phyloP scores from a whole-genome alignment of 2,888 invertebrate species.

The Netelia virgata region DNA sequence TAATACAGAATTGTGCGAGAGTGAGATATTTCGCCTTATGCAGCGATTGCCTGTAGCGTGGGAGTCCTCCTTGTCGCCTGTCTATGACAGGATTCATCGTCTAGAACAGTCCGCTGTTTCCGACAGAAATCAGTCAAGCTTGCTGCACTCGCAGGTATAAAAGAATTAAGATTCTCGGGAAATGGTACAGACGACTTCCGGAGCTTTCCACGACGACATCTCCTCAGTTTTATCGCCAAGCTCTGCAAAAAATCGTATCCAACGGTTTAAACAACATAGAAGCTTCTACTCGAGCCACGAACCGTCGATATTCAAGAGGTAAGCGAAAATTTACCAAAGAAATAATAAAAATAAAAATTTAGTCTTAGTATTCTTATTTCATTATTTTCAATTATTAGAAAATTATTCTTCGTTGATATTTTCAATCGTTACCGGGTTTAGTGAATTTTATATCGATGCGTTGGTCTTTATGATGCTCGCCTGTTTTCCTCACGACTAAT shows the following conservation, averaged over 20 bases:
- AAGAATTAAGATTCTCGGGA: conserved; percentile 42
- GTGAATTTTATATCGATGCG: neutral
- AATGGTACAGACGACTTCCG: conserved; percentile 45
- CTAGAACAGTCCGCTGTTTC: conserved; percentile 37
- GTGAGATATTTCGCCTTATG: conserved; percentile 16
- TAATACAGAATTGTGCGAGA: neutral
- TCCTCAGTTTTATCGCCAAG: neutral
- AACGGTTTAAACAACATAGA: neutral
- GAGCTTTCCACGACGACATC: conserved; percentile 41
- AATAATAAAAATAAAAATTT: neutral
- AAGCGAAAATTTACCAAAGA: neutral
- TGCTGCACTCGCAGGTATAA: conserved; percentile 57
- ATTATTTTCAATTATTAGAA: neutral
- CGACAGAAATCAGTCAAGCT: conserved; percentile 61
- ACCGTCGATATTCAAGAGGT: conserved; percentile 23
- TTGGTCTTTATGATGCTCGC: neutral
- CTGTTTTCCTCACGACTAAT: neutral
- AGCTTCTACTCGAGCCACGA: neutral
- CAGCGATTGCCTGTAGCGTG: conserved; percentile 5
- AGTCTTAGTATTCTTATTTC: neutral
- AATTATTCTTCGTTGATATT: neutral
- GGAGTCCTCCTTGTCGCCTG: conserved; percentile 31
- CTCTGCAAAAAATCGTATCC: neutral
- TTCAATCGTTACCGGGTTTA: neutral
- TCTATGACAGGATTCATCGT: conserved; percentile 56